Base-by-base conservation (phyloP, 2,888 invertebrate genomes). In the Thecophora atra region DNA sequence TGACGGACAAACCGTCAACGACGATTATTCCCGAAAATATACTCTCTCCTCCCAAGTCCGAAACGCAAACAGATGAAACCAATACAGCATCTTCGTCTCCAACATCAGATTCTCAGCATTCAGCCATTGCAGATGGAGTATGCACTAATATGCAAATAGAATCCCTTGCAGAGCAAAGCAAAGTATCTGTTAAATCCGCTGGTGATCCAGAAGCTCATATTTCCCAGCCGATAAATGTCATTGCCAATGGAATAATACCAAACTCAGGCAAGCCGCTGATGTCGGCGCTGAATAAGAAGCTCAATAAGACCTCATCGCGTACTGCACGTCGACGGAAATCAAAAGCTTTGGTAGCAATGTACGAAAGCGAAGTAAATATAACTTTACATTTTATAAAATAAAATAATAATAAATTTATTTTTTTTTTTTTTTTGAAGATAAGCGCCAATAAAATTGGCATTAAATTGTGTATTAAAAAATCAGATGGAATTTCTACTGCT, bases 341-440 rank as follows among this genome's bases (percentile, higher is more conserved):
- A 17, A 86, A 85, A 75, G 85, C 88, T 13, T 79, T 88, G 58
- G 87, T 88, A 56, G 87, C 89, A 52, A 89, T 89, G 87, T 90
- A 90, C 77, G 89, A 90, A 79, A 89, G 89, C 81, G 89, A 90
- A 80, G 88, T 89, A 75, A 87, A 11, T 37, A 8, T 1, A 1
- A 56, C 6, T 30, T 54, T 24, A 7, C 26, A 15, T 37, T n/a
- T 87, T 72, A 62, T 52, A 21, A 17, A 17, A 42, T 68, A 11
- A 8, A 42, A 26, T 17, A 3, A 28, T 13, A 6, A 6, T 54
- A 17, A n/a, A n/a, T n/a, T 68, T 58, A 58, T 19, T 2, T n/a
- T 24, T 67, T 28, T 63, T 37, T 60, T 24, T n/a, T 4, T 76
- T 74, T 77, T 86, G n/a, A n/a, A 89, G 81, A 89, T 89, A 67